These are phyloP conservation scores for Campodea augens DNA, from an alignment of 1,140 invertebrate species.

Conservation along the genomic window DNA sequence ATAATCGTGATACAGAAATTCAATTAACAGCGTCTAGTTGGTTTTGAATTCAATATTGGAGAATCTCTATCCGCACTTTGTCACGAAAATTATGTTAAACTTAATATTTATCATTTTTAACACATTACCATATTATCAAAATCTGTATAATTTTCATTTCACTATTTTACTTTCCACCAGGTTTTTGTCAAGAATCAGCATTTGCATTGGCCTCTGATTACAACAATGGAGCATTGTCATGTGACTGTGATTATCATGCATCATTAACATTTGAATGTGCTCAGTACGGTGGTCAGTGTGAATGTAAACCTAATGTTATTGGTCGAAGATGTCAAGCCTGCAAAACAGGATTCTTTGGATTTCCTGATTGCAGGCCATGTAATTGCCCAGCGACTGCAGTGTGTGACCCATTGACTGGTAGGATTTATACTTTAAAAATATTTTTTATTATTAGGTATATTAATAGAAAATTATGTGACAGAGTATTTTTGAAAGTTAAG, in stretches of 20 bases:
- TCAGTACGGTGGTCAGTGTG: slow-evolving; percentile 87
- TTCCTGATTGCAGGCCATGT: slow-evolving; percentile 80
- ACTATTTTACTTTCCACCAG: slow-evolving; percentile 21
- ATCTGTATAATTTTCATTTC: too few relatives aligned
- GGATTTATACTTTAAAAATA: too few relatives aligned
- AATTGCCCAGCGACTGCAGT: slow-evolving; percentile 62
- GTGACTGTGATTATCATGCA: slow-evolving; percentile 76
- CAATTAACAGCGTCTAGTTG: too few relatives aligned
- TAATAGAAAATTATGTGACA: too few relatives aligned
- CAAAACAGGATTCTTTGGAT: slow-evolving; percentile 80
- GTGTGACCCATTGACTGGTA: slow-evolving; percentile 54
- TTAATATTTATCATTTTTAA: too few relatives aligned
- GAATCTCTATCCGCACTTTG: too few relatives aligned
- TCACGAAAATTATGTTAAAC: too few relatives aligned
- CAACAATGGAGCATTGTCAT: slow-evolving; percentile 77
- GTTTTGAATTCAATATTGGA: too few relatives aligned
- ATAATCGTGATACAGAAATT: too few relatives aligned
- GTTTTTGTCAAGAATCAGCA: slow-evolving; percentile 72
- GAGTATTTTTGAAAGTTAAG: too few relatives aligned
- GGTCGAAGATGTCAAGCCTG: slow-evolving; percentile 79
- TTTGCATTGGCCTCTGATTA: slow-evolving; percentile 89
- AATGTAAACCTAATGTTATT: slow-evolving; percentile 82
- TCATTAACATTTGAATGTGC: slow-evolving; percentile 73
- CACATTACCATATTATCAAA: too few relatives aligned
- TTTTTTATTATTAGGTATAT: too few relatives aligned